phyloP scores from a whole-genome alignment of 2,888 invertebrate species.

The Lithophane semibrunnea region DNA sequence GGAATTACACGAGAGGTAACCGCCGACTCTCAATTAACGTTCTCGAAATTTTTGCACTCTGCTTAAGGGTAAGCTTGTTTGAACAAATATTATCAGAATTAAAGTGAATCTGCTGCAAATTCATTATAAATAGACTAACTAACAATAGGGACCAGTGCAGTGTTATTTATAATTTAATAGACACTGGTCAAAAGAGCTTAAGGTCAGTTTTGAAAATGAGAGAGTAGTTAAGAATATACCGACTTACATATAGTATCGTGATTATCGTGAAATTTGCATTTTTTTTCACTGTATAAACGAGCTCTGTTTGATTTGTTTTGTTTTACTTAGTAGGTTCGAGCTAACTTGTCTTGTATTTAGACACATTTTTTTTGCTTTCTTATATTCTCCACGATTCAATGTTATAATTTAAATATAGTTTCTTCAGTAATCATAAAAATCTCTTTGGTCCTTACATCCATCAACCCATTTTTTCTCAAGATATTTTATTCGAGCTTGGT shows the following conservation, averaged over 20 bases:
- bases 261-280: background rate
- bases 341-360: background rate
- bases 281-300: background rate
- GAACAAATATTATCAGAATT: conserved; percentile 1
- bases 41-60: conserved; percentile 66
- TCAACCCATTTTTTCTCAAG: background rate
- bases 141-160: background rate
- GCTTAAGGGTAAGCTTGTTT: conserved; percentile 39
- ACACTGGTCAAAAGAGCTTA: background rate
- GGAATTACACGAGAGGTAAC: conserved; percentile 22
- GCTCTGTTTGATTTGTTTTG: background rate
- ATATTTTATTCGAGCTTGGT: conserved; percentile 23
- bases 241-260: background rate
- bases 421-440: background rate
- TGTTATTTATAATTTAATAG: background rate
- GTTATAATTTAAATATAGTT: background rate
- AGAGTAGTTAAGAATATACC: background rate
- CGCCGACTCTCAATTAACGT: conserved; percentile 63
- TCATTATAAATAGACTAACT: background rate
- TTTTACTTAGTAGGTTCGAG: background rate
- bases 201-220: background rate
- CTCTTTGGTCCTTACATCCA: background rate
- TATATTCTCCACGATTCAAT: background rate
- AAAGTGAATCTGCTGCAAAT: background rate
- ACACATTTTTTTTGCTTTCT: background rate